Conservation (phyloP, 2,888 invertebrate species). For the Ectemnius continuus region DNA sequence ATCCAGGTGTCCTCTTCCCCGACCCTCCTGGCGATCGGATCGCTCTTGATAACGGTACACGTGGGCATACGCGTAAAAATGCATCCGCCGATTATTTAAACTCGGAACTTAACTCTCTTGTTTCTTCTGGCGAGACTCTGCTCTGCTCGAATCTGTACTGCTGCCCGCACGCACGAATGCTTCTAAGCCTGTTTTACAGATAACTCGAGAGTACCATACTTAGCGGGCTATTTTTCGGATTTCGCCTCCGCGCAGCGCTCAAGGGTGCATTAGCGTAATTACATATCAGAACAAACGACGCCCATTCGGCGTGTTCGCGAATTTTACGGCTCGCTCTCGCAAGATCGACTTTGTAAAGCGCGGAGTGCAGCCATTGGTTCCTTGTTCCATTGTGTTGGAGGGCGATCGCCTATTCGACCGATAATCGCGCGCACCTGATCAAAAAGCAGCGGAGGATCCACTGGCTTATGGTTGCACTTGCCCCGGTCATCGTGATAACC, state of each 20-base stretch:
- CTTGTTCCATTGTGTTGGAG: not conserved
- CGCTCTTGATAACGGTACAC: constrained; percentile 61
- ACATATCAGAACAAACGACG: not conserved
- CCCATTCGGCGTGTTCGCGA: not conserved
- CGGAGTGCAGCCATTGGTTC: not conserved
- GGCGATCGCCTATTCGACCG: not conserved
- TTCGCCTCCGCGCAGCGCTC: constrained; percentile 15
- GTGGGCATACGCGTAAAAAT: constrained; percentile 29
- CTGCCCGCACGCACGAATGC: not conserved
- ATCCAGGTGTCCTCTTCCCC: constrained; percentile 46
- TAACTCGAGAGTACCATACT: constrained; percentile 23
- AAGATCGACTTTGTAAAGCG: not conserved
- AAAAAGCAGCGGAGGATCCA: not conserved
- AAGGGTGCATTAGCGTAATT: constrained; percentile 20
- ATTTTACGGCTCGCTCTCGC: not conserved
- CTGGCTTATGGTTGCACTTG: constrained; percentile 3
- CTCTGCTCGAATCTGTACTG: not conserved
- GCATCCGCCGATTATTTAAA: constrained; percentile 40
- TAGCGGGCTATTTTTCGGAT: too few relatives aligned
- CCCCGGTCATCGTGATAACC: constrained; percentile 7
- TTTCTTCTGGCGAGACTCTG: not conserved
- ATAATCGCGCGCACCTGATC: constrained; percentile 6
- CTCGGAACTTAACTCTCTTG: constrained; percentile 24
- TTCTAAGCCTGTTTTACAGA: constrained; percentile 19
- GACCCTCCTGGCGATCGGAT: constrained; percentile 55